A percentile compares a stretch with the other conserved stretches of the same genome.
phyloP scores from a whole-genome alignment of 2,113 vertebrate genomes.

The Paralichthys olivaceus region DNA sequence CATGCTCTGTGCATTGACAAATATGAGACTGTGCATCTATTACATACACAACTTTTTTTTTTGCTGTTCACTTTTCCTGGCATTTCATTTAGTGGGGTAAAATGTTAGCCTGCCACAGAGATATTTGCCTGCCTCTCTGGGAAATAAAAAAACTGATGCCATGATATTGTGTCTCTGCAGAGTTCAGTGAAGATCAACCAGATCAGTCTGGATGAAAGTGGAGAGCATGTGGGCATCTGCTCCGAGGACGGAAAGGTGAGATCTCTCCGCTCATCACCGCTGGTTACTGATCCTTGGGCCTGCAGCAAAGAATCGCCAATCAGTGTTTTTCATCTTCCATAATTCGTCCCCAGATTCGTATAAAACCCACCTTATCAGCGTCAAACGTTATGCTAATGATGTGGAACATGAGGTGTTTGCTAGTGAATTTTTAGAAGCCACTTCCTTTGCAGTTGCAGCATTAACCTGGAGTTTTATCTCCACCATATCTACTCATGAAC shows the following conservation, averaged over 20 bases:
- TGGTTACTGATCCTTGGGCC: constrained; percentile 55
- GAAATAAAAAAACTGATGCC: constrained; percentile 49
- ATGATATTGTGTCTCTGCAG: constrained; percentile 78
- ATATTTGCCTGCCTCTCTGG: constrained; percentile 34
- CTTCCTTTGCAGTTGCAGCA: constrained; percentile 25
- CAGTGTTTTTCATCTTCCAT: constrained; percentile 61
- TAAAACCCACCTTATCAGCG: constrained; percentile 60
- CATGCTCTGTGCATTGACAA: constrained; percentile 33
- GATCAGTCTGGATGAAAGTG: constrained; percentile 98
- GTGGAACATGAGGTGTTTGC: constrained; percentile 22
- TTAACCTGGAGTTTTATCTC: constrained; percentile 63
- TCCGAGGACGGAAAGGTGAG: constrained; percentile 99
- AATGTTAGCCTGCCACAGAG: constrained; percentile 51
- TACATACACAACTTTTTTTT: constrained; percentile 10
- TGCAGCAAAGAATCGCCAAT: constrained; percentile 35
- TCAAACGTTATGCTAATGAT: constrained; percentile 63
- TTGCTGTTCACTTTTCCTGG: constrained; percentile 23
- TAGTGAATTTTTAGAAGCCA: constrained; percentile 31
- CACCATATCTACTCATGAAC: constrained; percentile 43
- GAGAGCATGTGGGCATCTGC: constrained; percentile 96
- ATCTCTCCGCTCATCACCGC: constrained; percentile 53
- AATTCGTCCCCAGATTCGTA: constrained; percentile 55
- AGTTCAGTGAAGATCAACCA: constrained; percentile 99
- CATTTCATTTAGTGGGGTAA: constrained; percentile 54
- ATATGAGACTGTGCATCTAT: constrained; percentile 27